Evolutionary conservation across 2,113 vertebrate genomes (phyloP), one percentile per base, ranked within the genome.

Genomic region (Mionectes macconnelli): DNA sequence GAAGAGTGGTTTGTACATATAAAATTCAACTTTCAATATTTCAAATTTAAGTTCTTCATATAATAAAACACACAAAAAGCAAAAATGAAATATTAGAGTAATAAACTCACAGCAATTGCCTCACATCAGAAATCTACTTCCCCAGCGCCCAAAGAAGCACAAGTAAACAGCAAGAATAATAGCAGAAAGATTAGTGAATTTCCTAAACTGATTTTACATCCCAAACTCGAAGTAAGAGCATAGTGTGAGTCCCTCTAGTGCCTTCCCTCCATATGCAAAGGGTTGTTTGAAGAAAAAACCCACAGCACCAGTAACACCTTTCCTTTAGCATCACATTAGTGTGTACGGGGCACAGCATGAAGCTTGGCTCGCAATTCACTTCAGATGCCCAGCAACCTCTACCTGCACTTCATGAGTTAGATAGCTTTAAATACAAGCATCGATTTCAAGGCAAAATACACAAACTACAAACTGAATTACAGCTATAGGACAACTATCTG

Each of bases 341-440:
- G 5, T 0, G 0, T 40, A 24, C 0, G 6, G 30, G 63, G 55
- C 37, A 50, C 1, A 49, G 31, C 16, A 75, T 1, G 12, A 70
- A 91, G 11, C 33, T 82, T 20, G 30, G 40, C 37, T 56, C 40
- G 35, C 16, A 84, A 44, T 49, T 84, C 40, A 27, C 37, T 13
- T 2, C 39, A 56, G 75, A 47, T 1, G 7, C 25, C 56, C 44
- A 64, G 44, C 37, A 69, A 35, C 15, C 23, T 50, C 40, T 28
- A 66, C 21, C 73, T 57, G 37, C 82, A 64, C 50, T 19, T 70
- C 70, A 35, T 9, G 4, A 56, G 18, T 27, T 42, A 50, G 17
- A 5, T 1, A 39, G 22, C 8, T 67, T 72, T 28, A 75, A 85
- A 84, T 18, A 45, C 27, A 77, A 44, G 20, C 74, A 82, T 4